A percentile compares a stretch with the other conserved stretches of the same genome.
Conservation (phyloP, 2,113 vertebrate species). For the Hylia prasina region DNA sequence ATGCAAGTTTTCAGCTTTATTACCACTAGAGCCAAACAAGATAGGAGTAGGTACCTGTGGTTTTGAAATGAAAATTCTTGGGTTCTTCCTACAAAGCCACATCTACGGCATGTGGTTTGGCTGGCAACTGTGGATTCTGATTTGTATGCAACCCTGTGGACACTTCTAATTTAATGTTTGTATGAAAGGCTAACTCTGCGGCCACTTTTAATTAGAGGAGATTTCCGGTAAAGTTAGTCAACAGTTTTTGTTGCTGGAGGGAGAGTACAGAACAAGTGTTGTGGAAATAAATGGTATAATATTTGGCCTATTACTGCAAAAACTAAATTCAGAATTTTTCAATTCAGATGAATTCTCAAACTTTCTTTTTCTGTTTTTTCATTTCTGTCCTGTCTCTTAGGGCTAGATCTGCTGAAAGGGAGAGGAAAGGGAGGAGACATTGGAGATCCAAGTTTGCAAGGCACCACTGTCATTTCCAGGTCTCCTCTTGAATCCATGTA, state of each 20-base stretch:
- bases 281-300: neutral
- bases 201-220: slow-evolving; percentile 19
- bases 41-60: slow-evolving; percentile 36
- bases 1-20: neutral
- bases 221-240: slow-evolving; percentile 1
- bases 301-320: neutral
- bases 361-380: neutral
- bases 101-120: slow-evolving; percentile 43
- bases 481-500: neutral
- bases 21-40: neutral
- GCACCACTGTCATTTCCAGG: neutral
- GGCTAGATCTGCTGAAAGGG: neutral
- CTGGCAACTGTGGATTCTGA: neutral
- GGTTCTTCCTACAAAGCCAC: slow-evolving; percentile 48
- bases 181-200: neutral
- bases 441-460: neutral
- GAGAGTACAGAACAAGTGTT: neutral
- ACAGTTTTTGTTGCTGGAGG: neutral
- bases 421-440: neutral
- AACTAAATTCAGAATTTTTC: neutral
- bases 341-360: neutral
- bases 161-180: slow-evolving; percentile 31
- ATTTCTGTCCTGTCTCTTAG: neutral
- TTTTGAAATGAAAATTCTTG: slow-evolving; percentile 36
- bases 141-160: slow-evolving; percentile 51